Evolutionary conservation across 2,888 invertebrate species (phyloP), one percentile per base, ranked within the genome.

Genomic region (Neria commutata): DNA sequence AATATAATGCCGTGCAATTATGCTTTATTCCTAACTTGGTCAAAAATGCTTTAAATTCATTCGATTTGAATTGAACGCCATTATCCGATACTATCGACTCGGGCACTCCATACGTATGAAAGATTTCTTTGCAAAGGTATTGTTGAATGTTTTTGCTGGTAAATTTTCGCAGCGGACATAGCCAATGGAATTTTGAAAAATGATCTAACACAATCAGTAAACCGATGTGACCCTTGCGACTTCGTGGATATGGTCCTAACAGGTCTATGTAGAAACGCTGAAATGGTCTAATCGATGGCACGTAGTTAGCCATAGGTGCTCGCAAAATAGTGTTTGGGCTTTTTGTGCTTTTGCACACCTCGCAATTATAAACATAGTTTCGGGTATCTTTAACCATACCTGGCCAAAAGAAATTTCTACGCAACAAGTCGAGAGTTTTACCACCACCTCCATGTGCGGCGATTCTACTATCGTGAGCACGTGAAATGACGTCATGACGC

Each of bases 21-120:
- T 67, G 37, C 19, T 50, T 50, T 2, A 54, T 47, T 17, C 58
- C 46, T 42, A 65, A 69, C 8, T 29, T 34, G 17, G 24, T n/a
- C 10, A 60, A 26, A 5, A 67, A 47, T 6, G n/a, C 10, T 10
- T 61, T 48, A 37, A 61, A 65, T 48, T 51, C 10, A 11, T n/a
- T n/a, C n/a, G n/a, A n/a, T n/a, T 49, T 50, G 56, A 65, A 70
- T 56, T 69, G 67, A 6, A 54, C 29, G 2, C 69, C 68, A 59
- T 72, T 73, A 29, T 74, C 70, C 19, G 55, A 51, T 8, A 67
- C 64, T n/a, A 68, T 26, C 1, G 23, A n/a, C 47, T 63, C 56
- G 3, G 69, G 67, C 33, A 67, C 68, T 23, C 67, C 70, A 60
- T 67, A 72, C 16, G 63, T 21, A 16, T 65, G 54, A 51, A 72